Percentiles rank a stretch among this genome's conserved stretches.
phyloP scores from a whole-genome alignment of 2,113 vertebrate genomes.

The Eolophus roseicapilla region DNA sequence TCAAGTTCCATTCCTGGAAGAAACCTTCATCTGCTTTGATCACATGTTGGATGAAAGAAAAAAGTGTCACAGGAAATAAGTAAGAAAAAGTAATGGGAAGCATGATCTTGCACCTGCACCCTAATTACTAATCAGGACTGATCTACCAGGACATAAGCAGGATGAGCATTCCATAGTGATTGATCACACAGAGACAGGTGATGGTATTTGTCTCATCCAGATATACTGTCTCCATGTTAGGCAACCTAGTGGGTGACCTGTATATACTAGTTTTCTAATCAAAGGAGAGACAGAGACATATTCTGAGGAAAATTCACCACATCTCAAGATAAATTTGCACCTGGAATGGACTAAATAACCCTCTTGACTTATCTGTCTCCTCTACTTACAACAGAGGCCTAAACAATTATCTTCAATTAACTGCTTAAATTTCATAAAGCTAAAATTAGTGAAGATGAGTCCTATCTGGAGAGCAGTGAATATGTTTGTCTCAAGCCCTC shows the following conservation, averaged over 20 bases:
- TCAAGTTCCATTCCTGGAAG: not conserved
- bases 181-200: not conserved
- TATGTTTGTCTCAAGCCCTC: not conserved
- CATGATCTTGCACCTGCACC: not conserved
- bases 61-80: not conserved
- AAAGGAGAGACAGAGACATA: not conserved
- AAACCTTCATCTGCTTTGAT: not conserved
- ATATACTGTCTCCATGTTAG: not conserved
- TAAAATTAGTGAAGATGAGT: not conserved
- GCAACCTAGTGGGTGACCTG: not conserved
- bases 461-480: not conserved
- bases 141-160: not conserved
- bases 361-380: not conserved
- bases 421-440: not conserved
- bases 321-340: not conserved
- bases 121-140: not conserved
- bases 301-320: not conserved
- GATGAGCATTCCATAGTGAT: not conserved
- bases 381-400: not conserved
- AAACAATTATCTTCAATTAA: not conserved
- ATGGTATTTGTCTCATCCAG: not conserved
- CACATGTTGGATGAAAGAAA: not conserved
- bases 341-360: not conserved
- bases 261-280: not conserved
- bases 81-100: not conserved